Conservation (phyloP, 1,140 invertebrate genomes). For the Macrobrachium rosenbergii region DNA sequence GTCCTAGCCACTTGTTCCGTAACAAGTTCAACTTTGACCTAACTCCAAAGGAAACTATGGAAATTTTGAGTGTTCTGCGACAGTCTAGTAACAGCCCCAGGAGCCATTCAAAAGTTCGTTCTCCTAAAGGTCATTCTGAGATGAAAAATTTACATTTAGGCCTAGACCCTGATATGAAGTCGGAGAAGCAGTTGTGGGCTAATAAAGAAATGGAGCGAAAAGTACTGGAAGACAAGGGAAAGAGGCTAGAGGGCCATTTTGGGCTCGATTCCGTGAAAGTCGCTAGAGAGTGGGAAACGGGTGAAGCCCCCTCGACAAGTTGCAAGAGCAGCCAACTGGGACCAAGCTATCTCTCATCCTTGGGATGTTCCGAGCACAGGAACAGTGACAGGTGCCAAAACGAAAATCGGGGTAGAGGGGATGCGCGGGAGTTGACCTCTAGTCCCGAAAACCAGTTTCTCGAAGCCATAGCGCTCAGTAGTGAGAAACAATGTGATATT, state of each 20-base stretch:
- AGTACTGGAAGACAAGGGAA: slow-evolving; percentile 24
- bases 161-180: neutral
- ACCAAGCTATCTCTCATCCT: slow-evolving; percentile 19
- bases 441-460: slow-evolving; percentile 59
- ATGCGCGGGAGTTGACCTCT: slow-evolving; percentile 42
- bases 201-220: slow-evolving; percentile 15
- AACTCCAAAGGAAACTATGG: slow-evolving; percentile 66
- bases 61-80: slow-evolving; percentile 65
- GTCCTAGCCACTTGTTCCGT: slow-evolving; percentile 41
- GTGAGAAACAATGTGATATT: slow-evolving; percentile 61
- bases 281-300: neutral
- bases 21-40: slow-evolving; percentile 65
- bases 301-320: neutral
- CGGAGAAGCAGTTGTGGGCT: slow-evolving; percentile 38
- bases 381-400: slow-evolving; percentile 52
- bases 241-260: neutral
- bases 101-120: slow-evolving; percentile 26
- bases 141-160: neutral
- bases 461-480: slow-evolving; percentile 51
- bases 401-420: slow-evolving; percentile 39
- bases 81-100: slow-evolving; percentile 42
- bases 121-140: slow-evolving; percentile 26
- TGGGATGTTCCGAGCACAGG: slow-evolving; percentile 6
- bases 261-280: neutral
- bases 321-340: slow-evolving; percentile 12